Evolutionary conservation across 1,140 invertebrate species (phyloP).

Genomic region (Phymastichus coffea): DNA sequence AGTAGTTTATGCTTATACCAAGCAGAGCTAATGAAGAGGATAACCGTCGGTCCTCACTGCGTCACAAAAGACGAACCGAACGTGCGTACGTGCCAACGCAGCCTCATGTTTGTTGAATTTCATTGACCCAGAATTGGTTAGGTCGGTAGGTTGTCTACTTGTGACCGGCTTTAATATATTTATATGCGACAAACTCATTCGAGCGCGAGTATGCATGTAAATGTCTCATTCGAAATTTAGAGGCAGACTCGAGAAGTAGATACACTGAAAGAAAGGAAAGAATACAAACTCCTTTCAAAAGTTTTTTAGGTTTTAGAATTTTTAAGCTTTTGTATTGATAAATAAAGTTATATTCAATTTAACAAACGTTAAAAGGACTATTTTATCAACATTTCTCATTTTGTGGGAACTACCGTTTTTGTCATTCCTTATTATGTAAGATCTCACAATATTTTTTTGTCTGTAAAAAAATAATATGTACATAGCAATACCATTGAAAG

Average conservation of each 20-base stretch:
- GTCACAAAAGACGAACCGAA: neutral
- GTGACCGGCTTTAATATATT: slow-evolving; percentile 39
- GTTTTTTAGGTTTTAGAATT: no score
- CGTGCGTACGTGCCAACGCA: neutral
- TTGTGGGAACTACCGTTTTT: no score
- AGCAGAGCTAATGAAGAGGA: slow-evolving; percentile 1
- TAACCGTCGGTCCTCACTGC: neutral
- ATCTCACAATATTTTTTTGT: no score
- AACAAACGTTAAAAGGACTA: neutral
- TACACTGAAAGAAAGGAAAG: neutral
- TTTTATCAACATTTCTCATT: no score
- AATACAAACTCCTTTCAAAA: neutral
- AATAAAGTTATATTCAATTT: no score
- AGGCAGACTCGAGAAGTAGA: no score
- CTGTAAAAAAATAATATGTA: no score
- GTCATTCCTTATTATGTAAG: no score
- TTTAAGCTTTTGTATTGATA: no score
- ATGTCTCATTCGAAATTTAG: no score
- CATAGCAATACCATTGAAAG: no score
- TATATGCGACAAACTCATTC: slow-evolving; percentile 14
- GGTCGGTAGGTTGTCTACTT: slow-evolving; percentile 38
- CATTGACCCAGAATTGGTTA: slow-evolving; percentile 51
- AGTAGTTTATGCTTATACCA: neutral
- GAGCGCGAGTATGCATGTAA: neutral
- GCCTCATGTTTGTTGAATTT: slow-evolving; percentile 43